Base-by-base conservation (phyloP, 2,888 invertebrate species). In the Tholera decimalis region DNA sequence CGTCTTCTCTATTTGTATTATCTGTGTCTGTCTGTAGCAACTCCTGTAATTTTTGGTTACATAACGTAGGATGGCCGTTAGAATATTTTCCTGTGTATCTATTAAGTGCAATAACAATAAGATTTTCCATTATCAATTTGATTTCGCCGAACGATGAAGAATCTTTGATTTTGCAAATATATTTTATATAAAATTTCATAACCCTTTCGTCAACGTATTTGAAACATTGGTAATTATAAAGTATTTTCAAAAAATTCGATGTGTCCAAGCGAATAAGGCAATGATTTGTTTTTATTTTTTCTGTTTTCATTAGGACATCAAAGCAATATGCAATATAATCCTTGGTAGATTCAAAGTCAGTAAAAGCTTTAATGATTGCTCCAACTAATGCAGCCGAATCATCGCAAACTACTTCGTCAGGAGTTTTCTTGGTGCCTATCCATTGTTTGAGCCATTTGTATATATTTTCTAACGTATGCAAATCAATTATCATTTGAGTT, bases 71-170 rank as follows among this genome's bases (percentile, higher is more conserved):
- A 33, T 13, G 33, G 33, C 33, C 33, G 33, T 33, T 13, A 3
- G 13, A 33, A 33, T 33, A 11, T 33, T 33, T 33, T 33, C 33
- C 13, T 33, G 64, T 59, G 59, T 59, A 58, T 58, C 58, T 58
- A 58, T 49, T 57, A 47, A 58, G 61, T 54, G 61, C 61, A 61
- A 54, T 61, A 61, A 51, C 51, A 46, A 61, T 54, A 61, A 54
- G 61, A 61, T 61, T 61, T 54, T 61, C 61, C 54, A 61, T 61
- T 61, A 54, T 61, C 47, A 54, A 54, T 61, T 62, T 62, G 55
- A 50, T 59, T 59, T 59, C 58, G 50, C 50, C 39, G 35, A 51
- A 60, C 43, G 51, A 51, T 60, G 50, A 56, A 55, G 56, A 63
- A 51, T 63, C 33, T 63, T 62, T 54, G 55, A 61, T 54, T 54